Base-by-base conservation (phyloP, 2,888 invertebrate species). In the Meganola albula region DNA sequence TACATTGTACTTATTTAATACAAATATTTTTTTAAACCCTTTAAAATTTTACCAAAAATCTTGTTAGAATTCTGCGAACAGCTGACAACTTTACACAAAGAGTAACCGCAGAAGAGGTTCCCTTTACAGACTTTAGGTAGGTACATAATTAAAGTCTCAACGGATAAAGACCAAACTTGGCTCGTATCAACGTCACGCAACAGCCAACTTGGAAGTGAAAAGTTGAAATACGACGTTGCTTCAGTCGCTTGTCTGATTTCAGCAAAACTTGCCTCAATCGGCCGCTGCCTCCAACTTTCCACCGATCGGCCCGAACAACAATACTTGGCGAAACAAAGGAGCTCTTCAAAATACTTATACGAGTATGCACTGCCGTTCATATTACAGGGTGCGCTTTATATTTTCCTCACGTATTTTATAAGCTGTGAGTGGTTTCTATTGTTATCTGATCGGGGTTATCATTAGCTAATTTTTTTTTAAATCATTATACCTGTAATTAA, bases 161-260 rank as follows among this genome's bases (percentile, higher is more conserved):
- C 53, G 61, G 63, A 68, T 70, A 74, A 75, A 75, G 69, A 72
- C 68, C 67, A 71, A 75, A 77, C 64, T 73, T 66, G 68, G 63
- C 68, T 70, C 63, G 69, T 67, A 67, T 69, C 69, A 66, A 61
- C 72, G 68, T 76, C 74, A 79, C 75, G 75, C 73, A 67, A 72
- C 64, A 64, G 61, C 60, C 55, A 73, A 74, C 63, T 74, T 63
- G 54, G 52, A 63, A 70, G 69, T 67, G 70, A 72, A 75, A 75
- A 75, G 69, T 75, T 71, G 63, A 66, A 70, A 69, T 74, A 74
- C 69, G 65, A 68, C 72, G 75, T 74, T 73, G 74, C 73, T 79
- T 71, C 67, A 72, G 75, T 74, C 73, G 74, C 73, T 79, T 71
- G 74, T 71, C 68, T 71, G 73, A 75, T 77, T 78, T 64, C 58